Conservation (phyloP, 2,113 vertebrate genomes). For the Gavialis gangeticus region DNA sequence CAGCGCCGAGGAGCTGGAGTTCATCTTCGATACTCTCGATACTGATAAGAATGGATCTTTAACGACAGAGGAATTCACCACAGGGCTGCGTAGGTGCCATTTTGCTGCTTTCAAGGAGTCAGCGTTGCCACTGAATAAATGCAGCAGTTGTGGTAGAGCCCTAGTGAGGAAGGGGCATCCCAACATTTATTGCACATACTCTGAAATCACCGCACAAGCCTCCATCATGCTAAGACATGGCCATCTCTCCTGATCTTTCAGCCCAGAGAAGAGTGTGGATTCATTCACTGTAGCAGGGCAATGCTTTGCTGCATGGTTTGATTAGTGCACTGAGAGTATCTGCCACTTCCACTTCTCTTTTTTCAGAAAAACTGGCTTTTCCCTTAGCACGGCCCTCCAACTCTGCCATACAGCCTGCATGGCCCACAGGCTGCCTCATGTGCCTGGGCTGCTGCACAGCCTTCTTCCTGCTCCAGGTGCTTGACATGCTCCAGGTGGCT, state of each 20-base stretch:
- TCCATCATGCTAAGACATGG: no score
- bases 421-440: not conserved
- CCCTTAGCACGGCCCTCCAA: not conserved
- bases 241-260: not conserved
- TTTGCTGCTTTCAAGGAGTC: not conserved
- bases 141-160: not conserved
- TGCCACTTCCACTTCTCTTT: not conserved
- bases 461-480: not conserved
- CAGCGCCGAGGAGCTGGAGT: conserved; percentile 67
- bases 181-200: not conserved
- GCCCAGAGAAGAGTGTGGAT: not conserved
- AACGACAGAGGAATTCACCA: conserved; percentile 69
- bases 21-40: conserved; percentile 80
- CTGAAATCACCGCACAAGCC: no score
- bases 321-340: not conserved
- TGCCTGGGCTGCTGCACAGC: not conserved
- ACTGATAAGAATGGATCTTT: conserved; percentile 51
- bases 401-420: not conserved
- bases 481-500: not conserved
- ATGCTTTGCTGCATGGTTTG: not conserved
- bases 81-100: conserved; percentile 74
- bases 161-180: no score
- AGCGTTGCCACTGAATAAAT: accelerated
- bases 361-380: not conserved
- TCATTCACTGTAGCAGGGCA: not conserved